Evolutionary conservation across 2,888 invertebrate species (phyloP).

Genomic region (Strigamia transsilvanica): DNA sequence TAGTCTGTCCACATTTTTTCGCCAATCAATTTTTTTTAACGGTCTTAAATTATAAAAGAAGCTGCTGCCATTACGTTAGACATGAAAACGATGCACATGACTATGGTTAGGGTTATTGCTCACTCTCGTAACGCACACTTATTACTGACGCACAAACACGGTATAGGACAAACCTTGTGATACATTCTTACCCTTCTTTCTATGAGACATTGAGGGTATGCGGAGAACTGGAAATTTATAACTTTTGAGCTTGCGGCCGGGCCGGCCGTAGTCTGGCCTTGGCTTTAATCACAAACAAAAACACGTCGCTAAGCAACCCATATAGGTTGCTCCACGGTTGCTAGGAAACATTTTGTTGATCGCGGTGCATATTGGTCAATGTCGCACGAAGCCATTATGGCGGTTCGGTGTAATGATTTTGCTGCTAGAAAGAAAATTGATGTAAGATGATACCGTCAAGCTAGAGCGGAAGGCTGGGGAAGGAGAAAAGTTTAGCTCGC

Average conservation of each 20-base stretch:
- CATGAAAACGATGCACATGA: no score
- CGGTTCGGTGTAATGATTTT: background rate
- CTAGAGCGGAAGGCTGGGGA: no score
- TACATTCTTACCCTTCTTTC: constrained; percentile 26
- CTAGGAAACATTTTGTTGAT: background rate
- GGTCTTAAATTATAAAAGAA: no score
- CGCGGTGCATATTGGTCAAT: background rate
- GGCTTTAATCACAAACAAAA: constrained; percentile 4
- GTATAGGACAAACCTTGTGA: background rate
- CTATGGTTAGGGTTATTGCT: background rate
- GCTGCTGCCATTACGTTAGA: no score
- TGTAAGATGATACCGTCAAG: no score
- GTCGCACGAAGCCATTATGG: background rate
- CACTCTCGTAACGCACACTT: background rate
- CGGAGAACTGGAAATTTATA: constrained; percentile 14
- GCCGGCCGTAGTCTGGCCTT: background rate
- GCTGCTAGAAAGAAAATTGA: background rate
- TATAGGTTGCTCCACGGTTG: background rate
- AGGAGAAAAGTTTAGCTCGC: no score
- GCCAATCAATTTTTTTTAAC: no score
- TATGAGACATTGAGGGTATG: constrained; percentile 27
- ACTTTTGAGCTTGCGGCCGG: constrained; percentile 4
- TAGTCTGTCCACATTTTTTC: no score
- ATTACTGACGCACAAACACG: background rate
- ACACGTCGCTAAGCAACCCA: background rate